These are phyloP conservation scores for Aporrectodea caliginosa DNA, from an alignment of 1,140 invertebrate species.

Conservation along the genomic window DNA sequence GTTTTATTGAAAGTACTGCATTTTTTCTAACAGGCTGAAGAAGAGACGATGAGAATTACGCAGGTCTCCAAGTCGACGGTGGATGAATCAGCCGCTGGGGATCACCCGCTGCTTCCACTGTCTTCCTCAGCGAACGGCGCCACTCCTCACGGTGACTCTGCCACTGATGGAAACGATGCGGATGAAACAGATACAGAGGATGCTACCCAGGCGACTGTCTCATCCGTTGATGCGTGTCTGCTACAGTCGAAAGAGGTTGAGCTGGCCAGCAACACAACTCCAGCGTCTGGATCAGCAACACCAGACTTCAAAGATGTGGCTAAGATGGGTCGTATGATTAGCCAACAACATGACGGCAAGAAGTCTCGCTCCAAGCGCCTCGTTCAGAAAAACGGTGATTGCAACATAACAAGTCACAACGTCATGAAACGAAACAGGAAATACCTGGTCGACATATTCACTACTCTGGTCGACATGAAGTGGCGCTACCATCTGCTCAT, in stretches of 20 bases:
- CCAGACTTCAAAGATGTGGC: too few species aligned
- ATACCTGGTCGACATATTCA: constrained; percentile 69
- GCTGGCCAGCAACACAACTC: too few species aligned
- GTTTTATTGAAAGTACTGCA: too few species aligned
- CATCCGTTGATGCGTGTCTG: neutral
- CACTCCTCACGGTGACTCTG: neutral
- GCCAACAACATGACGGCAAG: too few species aligned
- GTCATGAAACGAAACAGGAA: constrained; percentile 46
- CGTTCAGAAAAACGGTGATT: constrained; percentile 29
- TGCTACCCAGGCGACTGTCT: neutral
- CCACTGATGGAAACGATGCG: neutral
- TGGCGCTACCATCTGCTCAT: constrained; percentile 50
- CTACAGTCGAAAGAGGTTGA: too few species aligned
- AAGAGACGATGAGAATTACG: neutral
- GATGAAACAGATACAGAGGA: neutral
- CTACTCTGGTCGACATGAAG: constrained; percentile 62
- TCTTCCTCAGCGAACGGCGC: neutral
- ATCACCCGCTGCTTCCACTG: neutral
- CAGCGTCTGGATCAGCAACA: too few species aligned
- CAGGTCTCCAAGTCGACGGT: neutral
- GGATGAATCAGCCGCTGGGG: neutral
- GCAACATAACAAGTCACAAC: constrained; percentile 28
- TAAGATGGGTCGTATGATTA: too few species aligned
- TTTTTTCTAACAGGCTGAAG: neutral
- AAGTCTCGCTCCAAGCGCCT: constrained; percentile 18